Percentiles rank a stretch among this genome's conserved stretches.
These are phyloP conservation scores for Pedetes capensis DNA, from an alignment of 2,113 vertebrate species.

Conservation along the genomic window DNA sequence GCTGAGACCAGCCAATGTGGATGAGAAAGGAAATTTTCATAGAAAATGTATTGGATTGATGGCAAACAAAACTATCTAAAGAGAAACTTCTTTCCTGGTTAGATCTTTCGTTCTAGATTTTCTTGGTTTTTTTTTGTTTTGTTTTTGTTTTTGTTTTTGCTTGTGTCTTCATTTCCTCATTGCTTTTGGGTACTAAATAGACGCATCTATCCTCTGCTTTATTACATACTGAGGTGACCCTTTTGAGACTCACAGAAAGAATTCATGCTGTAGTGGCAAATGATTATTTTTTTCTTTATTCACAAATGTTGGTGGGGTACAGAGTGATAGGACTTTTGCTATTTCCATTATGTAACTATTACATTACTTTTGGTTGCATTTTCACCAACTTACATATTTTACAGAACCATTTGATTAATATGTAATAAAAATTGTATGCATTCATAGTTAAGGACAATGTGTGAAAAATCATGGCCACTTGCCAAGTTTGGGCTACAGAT, in stretches of 20 bases:
- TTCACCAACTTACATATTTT: too few relatives aligned
- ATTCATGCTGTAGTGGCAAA: background rate
- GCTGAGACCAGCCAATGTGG: background rate
- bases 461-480: background rate
- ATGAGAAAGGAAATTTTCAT: background rate
- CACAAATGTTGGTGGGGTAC: too few relatives aligned
- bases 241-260: background rate
- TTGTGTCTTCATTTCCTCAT: background rate
- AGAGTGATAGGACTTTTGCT: too few relatives aligned
- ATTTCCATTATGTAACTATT: too few relatives aligned
- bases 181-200: background rate
- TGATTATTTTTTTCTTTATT: too few relatives aligned
- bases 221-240: background rate
- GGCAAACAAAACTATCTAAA: background rate
- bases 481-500: background rate
- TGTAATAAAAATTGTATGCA: too few relatives aligned
- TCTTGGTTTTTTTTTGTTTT: background rate
- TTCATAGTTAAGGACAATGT: background rate
- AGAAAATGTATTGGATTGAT: background rate
- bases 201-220: background rate
- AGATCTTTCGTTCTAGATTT: background rate
- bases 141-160: background rate
- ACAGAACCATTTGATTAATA: too few relatives aligned
- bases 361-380: too few relatives aligned
- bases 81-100: background rate